Evolutionary conservation across 2,113 vertebrate species (phyloP).

Genomic region (Trichomycterus rosablanca): DNA sequence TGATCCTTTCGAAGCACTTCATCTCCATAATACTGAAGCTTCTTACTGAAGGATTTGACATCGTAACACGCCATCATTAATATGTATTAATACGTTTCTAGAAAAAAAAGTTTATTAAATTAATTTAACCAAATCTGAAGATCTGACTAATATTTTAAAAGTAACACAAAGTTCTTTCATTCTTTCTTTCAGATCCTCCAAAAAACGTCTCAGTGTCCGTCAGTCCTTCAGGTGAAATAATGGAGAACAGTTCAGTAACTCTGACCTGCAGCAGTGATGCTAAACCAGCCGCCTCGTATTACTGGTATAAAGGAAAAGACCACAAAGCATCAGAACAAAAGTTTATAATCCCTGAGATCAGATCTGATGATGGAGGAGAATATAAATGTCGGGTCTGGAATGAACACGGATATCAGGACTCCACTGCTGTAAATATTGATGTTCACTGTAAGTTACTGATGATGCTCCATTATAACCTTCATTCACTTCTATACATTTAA

Average conservation of each 20-base stretch:
- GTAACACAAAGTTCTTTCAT: too few relatives aligned
- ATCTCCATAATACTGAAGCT: too few relatives aligned
- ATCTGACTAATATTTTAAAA: too few relatives aligned
- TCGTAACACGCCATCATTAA: too few relatives aligned
- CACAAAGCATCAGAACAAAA: background rate
- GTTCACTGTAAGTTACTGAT: constrained; percentile 27
- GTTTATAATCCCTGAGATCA: constrained; percentile 1
- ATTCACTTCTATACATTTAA: background rate
- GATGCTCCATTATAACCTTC: background rate
- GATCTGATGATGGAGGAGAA: constrained; percentile 4
- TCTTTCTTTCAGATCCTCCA: background rate
- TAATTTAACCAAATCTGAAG: too few relatives aligned
- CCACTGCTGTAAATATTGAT: background rate
- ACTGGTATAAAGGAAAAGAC: too few relatives aligned
- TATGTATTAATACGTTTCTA: too few relatives aligned
- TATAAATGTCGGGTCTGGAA: constrained; percentile 11
- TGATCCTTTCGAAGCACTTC: too few relatives aligned
- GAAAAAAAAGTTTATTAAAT: too few relatives aligned
- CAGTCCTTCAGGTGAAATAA: background rate
- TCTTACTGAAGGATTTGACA: too few relatives aligned
- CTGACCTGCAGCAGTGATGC: constrained; percentile 12
- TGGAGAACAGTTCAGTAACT: background rate
- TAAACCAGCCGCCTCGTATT: background rate
- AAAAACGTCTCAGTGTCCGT: background rate
- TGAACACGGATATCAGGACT: background rate